Conservation (phyloP, 2,888 invertebrate genomes). For the Biston betularia region DNA sequence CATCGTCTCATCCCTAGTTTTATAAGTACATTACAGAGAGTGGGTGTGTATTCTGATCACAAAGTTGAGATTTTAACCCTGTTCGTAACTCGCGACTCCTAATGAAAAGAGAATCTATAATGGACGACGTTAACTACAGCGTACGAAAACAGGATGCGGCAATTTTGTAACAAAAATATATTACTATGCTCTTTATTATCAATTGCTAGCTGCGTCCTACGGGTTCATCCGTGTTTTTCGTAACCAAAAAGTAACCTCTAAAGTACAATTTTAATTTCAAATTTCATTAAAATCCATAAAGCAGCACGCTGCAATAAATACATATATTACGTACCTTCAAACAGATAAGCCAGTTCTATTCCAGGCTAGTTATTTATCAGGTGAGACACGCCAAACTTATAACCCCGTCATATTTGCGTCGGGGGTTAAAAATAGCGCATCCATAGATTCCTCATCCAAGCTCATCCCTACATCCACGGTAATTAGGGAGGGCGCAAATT, state of each 20-base stretch:
- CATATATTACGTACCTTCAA: too few relatives aligned
- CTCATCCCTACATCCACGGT: slow-evolving; percentile 60
- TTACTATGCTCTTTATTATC: too few relatives aligned
- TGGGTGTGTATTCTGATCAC: slow-evolving; percentile 44
- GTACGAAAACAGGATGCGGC: slow-evolving; percentile 50
- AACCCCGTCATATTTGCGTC: too few relatives aligned
- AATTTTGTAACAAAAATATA: slow-evolving; percentile 11
- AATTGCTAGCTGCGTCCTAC: too few relatives aligned
- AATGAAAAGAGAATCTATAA: slow-evolving; percentile 76
- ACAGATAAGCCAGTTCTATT: too few relatives aligned
- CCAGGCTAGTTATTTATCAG: too few relatives aligned
- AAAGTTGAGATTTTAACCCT: slow-evolving; percentile 53
- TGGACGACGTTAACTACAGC: slow-evolving; percentile 51
- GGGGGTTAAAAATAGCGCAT: slow-evolving; percentile 51
- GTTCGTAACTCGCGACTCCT: slow-evolving; percentile 58
- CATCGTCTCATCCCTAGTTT: slow-evolving; percentile 9
- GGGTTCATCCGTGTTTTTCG: too few relatives aligned
- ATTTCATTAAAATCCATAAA: too few relatives aligned
- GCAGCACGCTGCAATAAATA: too few relatives aligned
- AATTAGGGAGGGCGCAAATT: slow-evolving; percentile 76
- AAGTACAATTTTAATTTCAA: too few relatives aligned
- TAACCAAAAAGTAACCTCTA: too few relatives aligned
- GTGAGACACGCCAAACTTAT: too few relatives aligned
- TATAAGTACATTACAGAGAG: slow-evolving; percentile 37
- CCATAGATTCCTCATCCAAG: slow-evolving; percentile 46